phyloP scores from a whole-genome alignment of 1,140 invertebrate genomes.

The Cyrtorhinus lividipennis region DNA sequence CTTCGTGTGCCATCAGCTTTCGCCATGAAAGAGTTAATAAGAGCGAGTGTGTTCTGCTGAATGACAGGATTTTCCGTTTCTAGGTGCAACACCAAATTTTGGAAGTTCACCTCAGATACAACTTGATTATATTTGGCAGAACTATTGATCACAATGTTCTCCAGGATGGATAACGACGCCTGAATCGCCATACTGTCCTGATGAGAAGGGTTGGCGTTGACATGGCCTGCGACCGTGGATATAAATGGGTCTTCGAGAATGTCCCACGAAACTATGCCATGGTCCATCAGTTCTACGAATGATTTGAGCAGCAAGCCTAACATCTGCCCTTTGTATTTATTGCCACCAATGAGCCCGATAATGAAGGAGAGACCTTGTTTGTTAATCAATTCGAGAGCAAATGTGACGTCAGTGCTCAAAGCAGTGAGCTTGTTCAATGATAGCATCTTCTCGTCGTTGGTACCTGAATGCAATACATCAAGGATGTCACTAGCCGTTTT shows the following conservation, averaged over 20 bases:
- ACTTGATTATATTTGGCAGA: slow-evolving; percentile 67
- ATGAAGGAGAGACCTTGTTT: slow-evolving; percentile 73
- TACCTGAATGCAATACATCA: slow-evolving; percentile 52
- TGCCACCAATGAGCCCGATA: slow-evolving; percentile 55
- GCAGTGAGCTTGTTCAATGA: slow-evolving; percentile 58
- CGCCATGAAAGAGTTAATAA: slow-evolving; percentile 83
- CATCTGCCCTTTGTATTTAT: slow-evolving; percentile 46
- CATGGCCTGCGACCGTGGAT: slow-evolving; percentile 64
- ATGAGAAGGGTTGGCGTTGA: slow-evolving; percentile 43
- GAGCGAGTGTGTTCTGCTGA: slow-evolving; percentile 82
- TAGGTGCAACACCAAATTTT: slow-evolving; percentile 62
- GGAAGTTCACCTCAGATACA: slow-evolving; percentile 75
- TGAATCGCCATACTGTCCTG: slow-evolving; percentile 60
- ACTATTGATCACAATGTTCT: slow-evolving; percentile 80
- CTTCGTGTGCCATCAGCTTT: slow-evolving; percentile 71
- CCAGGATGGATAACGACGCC: slow-evolving; percentile 76
- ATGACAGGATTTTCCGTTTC: slow-evolving; percentile 56
- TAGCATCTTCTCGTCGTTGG: slow-evolving; percentile 47
- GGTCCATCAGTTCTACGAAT: slow-evolving; percentile 92
- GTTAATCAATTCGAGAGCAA: slow-evolving; percentile 85
- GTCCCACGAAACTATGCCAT: slow-evolving; percentile 87
- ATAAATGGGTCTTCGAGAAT: slow-evolving; percentile 76
- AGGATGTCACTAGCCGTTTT: slow-evolving; percentile 74
- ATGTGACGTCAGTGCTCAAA: slow-evolving; percentile 71
- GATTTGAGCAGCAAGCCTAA: slow-evolving; percentile 64